A percentile compares a stretch with the other conserved stretches of the same genome.
phyloP scores from a whole-genome alignment of 2,888 invertebrate genomes.

The Caenorhabditis parvicauda region DNA sequence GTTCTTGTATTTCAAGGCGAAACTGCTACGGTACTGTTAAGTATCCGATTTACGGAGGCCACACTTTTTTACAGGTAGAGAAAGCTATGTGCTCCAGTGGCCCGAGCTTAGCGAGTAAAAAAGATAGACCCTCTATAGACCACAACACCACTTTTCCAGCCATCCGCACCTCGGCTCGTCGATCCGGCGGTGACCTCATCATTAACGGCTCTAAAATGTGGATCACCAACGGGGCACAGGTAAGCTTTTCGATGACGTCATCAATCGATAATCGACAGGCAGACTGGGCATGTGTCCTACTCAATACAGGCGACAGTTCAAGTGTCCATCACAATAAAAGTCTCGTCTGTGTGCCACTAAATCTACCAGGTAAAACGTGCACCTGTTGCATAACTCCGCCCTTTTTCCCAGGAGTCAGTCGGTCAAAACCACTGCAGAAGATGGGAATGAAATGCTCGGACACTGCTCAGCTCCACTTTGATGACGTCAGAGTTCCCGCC shows the following conservation, averaged over 20 bases:
- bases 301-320: constrained; percentile 66
- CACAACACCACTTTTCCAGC: constrained; percentile 62
- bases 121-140: too few relatives aligned
- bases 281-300: constrained; percentile 70
- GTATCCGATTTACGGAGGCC: too few relatives aligned
- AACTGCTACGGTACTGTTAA: too few relatives aligned
- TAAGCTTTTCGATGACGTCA: background rate
- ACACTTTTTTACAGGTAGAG: too few relatives aligned
- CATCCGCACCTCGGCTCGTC: constrained; percentile 66
- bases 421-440: constrained; percentile 66
- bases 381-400: background rate
- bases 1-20: too few relatives aligned
- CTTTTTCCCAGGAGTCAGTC: constrained; percentile 30
- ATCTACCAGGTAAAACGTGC: constrained; percentile 13
- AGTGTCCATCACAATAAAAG: constrained; percentile 67
- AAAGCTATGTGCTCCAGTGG: too few relatives aligned
- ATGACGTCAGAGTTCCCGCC: constrained; percentile 67
- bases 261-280: constrained; percentile 65
- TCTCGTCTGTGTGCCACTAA: constrained; percentile 67
- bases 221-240: constrained; percentile 67
- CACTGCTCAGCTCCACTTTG: constrained; percentile 68
- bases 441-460: constrained; percentile 68
- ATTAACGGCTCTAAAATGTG: constrained; percentile 70
- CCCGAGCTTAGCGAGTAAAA: too few relatives aligned
- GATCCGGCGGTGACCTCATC: constrained; percentile 65